Evolutionary conservation across 92 coral and sea anemone genomes (phyloP).

Genomic region (Phenganax stokvisi): DNA sequence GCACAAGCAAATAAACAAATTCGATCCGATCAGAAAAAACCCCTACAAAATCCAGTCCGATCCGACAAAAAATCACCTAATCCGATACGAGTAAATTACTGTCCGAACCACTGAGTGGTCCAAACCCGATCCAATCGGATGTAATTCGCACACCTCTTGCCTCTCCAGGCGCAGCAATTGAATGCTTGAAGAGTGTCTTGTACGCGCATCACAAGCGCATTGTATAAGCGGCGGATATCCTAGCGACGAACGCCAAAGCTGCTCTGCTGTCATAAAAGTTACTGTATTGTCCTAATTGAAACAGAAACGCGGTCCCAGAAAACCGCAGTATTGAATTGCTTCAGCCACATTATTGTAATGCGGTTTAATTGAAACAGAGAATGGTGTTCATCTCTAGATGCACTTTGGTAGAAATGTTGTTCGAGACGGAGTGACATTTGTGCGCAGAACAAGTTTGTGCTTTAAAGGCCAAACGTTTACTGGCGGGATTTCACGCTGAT

Average conservation of each 20-base stretch:
- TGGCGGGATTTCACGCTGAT: not conserved
- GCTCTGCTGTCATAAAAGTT: not conserved
- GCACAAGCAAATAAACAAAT: too few species aligned
- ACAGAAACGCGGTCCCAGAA: not conserved
- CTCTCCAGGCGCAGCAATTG: too few species aligned
- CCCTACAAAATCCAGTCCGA: too few species aligned
- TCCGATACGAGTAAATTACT: too few species aligned
- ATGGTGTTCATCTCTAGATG: not conserved
- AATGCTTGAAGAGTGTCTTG: too few species aligned
- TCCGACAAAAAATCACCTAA: too few species aligned
- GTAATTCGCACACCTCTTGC: too few species aligned
- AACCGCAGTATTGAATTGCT: not conserved
- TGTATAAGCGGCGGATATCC: not conserved
- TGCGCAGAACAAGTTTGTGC: not conserved
- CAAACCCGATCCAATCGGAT: too few species aligned
- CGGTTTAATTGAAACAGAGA: not conserved
- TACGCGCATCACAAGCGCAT: too few species aligned
- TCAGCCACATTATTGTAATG: not conserved
- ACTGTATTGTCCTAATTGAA: not conserved
- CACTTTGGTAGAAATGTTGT: not conserved
- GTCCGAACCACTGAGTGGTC: too few species aligned
- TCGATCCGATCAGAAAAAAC: too few species aligned
- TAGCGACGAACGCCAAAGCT: slow-evolving; percentile 10
- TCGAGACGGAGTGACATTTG: not conserved
- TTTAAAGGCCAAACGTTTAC: not conserved